Evolutionary conservation across 2,888 invertebrate genomes (phyloP).

Genomic region (Torymus tubicola): DNA sequence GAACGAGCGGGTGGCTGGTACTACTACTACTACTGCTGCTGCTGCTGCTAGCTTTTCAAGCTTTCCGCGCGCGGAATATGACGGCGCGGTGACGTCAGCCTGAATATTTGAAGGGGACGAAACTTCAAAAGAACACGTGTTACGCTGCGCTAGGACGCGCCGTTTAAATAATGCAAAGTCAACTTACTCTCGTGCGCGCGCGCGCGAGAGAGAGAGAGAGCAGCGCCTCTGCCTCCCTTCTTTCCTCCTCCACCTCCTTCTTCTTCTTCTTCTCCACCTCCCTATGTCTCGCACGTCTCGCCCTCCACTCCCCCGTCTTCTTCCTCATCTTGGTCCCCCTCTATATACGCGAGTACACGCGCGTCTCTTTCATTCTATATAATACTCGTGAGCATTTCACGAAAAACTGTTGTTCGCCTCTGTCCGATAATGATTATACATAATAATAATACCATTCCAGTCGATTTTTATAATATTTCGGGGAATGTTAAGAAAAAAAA

Average conservation of each 20-base stretch:
- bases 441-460: too few species aligned
- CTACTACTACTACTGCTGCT: too few species aligned
- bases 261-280: constrained; percentile 5
- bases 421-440: too few species aligned
- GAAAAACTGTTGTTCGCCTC: too few species aligned
- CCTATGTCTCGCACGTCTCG: background rate
- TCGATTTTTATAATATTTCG: too few species aligned
- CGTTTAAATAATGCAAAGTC: constrained; percentile 76
- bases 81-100: constrained; percentile 75
- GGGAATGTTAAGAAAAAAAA: too few species aligned
- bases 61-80: constrained; percentile 71
- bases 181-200: constrained; percentile 69
- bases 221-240: constrained; percentile 28
- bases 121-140: constrained; percentile 76
- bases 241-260: background rate
- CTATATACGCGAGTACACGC: too few species aligned
- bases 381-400: too few species aligned
- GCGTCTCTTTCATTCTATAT: too few species aligned
- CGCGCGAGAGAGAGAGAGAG: too few species aligned
- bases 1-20: constrained; percentile 57
- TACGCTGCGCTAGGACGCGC: constrained; percentile 73
- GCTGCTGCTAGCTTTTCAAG: constrained; percentile 63
- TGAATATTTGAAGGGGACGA: constrained; percentile 76
- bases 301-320: background rate
- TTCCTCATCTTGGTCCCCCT: too few species aligned